A percentile compares a stretch with the other conserved stretches of the same genome.
Evolutionary conservation across 2,797 vertebrate genomes (phyloP).

Genomic region (Prunella strophiata): DNA sequence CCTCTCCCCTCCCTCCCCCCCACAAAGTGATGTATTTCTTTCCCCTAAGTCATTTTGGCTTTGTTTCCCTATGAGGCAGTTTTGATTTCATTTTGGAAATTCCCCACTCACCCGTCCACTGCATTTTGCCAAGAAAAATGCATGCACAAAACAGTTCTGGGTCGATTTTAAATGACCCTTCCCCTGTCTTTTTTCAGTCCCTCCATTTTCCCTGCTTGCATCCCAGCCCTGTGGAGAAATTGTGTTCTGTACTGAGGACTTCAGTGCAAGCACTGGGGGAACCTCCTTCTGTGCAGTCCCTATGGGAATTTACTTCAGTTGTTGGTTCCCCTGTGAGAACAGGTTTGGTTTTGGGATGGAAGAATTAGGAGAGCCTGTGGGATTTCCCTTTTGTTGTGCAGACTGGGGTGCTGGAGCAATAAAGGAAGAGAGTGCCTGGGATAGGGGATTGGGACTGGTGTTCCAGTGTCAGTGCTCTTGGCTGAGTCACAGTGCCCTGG

Average conservation of each 20-base stretch:
- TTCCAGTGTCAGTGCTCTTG: not conserved
- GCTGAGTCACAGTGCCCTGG: not conserved
- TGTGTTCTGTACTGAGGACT: not conserved
- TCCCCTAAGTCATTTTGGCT: not conserved
- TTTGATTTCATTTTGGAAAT: constrained; percentile 43
- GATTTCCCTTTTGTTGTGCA: not conserved
- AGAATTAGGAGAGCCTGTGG: not conserved
- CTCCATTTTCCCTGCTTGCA: not conserved
- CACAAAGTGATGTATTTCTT: not conserved
- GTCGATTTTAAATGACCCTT: not conserved
- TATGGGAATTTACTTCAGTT: fast-evolving
- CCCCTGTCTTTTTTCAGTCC: not conserved
- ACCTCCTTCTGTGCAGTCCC: fast-evolving
- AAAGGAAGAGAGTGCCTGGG: not conserved
- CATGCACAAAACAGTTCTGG: not conserved
- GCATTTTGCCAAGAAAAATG: not conserved
- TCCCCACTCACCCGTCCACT: not conserved
- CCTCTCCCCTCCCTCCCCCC: fast-evolving
- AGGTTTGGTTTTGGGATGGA: not conserved
- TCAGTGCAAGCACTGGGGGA: not conserved
- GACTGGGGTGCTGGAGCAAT: fast-evolving
- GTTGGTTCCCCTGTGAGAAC: fast-evolving
- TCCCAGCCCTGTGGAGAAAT: not conserved
- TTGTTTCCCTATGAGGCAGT: not conserved
- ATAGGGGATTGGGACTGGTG: not conserved